Percentiles rank a stretch among this genome's conserved stretches.
phyloP scores from a whole-genome alignment of 2,113 vertebrate species.

The Hemiscyllium ocellatum region DNA sequence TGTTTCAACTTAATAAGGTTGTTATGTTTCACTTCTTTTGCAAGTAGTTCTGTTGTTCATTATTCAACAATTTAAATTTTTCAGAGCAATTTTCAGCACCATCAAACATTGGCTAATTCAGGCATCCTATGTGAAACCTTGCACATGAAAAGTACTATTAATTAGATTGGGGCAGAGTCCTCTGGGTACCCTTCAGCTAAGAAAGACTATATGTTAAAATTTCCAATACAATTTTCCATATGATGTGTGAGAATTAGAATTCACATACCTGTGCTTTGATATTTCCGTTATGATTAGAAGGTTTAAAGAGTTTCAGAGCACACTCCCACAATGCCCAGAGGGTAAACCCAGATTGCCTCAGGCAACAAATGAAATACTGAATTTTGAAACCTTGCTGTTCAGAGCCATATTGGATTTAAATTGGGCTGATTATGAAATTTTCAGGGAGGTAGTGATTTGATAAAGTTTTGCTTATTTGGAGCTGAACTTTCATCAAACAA shows the following conservation, averaged over 20 bases:
- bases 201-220: background rate
- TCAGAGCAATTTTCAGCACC: background rate
- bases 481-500: background rate
- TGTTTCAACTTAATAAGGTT: background rate
- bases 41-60: background rate
- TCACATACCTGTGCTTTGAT: background rate
- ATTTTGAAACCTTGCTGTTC: constrained; percentile 4
- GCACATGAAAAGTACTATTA: background rate
- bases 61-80: background rate
- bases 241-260: background rate
- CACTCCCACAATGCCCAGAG: no score
- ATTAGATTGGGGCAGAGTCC: background rate
- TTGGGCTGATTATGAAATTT: background rate
- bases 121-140: background rate
- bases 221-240: background rate
- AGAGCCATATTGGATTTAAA: constrained; percentile 13
- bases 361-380: background rate
- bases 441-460: background rate
- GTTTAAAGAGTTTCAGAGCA: background rate
- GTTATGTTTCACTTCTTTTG: background rate
- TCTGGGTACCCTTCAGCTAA: background rate
- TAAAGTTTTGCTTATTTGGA: background rate
- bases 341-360: background rate
- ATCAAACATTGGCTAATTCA: background rate
- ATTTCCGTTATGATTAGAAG: constrained; percentile 3